Percentiles rank a stretch among this genome's conserved stretches.
Conservation (phyloP, 2,797 vertebrate genomes). For the Macropodus opercularis region DNA sequence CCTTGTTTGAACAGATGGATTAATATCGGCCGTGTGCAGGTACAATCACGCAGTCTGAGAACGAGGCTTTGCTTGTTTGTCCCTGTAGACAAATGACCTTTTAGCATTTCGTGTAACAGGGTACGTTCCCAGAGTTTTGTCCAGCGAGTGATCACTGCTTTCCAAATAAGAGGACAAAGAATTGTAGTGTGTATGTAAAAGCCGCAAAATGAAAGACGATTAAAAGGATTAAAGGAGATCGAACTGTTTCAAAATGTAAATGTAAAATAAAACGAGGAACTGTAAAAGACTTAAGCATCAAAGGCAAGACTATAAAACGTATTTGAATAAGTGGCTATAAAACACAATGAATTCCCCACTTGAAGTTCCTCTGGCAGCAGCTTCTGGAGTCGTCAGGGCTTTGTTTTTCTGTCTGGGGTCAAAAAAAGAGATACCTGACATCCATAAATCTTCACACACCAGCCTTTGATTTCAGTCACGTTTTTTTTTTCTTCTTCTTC, state of each 20-base stretch:
- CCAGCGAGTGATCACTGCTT: slow-evolving; percentile 60
- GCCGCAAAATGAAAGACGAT: not conserved
- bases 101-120: too few species aligned
- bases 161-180: slow-evolving; percentile 43
- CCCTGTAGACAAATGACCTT: too few species aligned
- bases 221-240: slow-evolving; percentile 12
- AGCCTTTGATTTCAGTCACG: not conserved
- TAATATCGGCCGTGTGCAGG: slow-evolving; percentile 44
- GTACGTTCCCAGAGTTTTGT: too few species aligned
- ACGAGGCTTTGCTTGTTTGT: too few species aligned
- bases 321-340: slow-evolving; percentile 19
- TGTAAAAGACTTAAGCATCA: slow-evolving; percentile 9
- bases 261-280: slow-evolving; percentile 10
- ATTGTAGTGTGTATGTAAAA: slow-evolving; percentile 8
- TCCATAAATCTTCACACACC: not conserved
- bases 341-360: slow-evolving; percentile 22
- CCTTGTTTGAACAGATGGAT: slow-evolving; percentile 56
- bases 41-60: slow-evolving; percentile 26
- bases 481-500: too few species aligned
- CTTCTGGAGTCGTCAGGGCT: not conserved
- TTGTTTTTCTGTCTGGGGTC: not conserved
- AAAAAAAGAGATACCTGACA: not conserved
- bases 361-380: not conserved
- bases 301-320: slow-evolving; percentile 13
- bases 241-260: not conserved